Conservation (phyloP, 2,888 invertebrate genomes). For the Subacronicta megacephala region DNA sequence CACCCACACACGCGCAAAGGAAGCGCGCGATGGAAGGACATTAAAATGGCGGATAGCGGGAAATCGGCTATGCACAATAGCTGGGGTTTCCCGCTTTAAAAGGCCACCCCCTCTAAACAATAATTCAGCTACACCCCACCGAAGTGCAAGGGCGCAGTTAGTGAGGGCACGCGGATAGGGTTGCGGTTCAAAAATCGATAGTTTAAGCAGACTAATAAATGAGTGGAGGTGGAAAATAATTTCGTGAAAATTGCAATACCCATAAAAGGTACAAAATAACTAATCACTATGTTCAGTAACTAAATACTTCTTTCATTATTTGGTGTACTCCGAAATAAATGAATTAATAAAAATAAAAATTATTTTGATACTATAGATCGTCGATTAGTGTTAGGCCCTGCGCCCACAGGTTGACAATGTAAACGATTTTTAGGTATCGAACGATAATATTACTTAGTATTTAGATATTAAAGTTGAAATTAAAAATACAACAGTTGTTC, state of each 20-base stretch:
- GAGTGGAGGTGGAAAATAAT: conserved; percentile 16
- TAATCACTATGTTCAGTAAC: too few species aligned
- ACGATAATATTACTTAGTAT: too few species aligned
- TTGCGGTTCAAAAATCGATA: conserved; percentile 65
- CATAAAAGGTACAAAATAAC: too few species aligned
- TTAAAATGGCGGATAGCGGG: conserved; percentile 88
- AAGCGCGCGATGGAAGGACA: conserved; percentile 72
- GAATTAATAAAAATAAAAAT: too few species aligned
- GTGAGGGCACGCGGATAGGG: conserved; percentile 75
- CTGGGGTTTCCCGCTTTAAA: conserved; percentile 89
- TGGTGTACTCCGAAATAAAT: too few species aligned
- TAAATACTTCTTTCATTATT: too few species aligned
- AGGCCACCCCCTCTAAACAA: conserved; percentile 85
- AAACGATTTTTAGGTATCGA: too few species aligned
- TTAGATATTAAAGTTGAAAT: too few species aligned
- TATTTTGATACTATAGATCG: too few species aligned
- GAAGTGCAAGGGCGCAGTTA: conserved; percentile 89
- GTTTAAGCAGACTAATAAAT: conserved; percentile 53
- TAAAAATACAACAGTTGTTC: too few species aligned
- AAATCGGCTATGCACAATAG: conserved; percentile 89
- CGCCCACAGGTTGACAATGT: too few species aligned
- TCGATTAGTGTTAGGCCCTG: too few species aligned
- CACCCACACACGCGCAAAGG: conserved; percentile 61
- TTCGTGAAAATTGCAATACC: not conserved
- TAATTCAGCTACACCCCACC: conserved; percentile 89